These are phyloP conservation scores for Orthosia incerta DNA, from an alignment of 2,888 invertebrate species.

Conservation along the genomic window DNA sequence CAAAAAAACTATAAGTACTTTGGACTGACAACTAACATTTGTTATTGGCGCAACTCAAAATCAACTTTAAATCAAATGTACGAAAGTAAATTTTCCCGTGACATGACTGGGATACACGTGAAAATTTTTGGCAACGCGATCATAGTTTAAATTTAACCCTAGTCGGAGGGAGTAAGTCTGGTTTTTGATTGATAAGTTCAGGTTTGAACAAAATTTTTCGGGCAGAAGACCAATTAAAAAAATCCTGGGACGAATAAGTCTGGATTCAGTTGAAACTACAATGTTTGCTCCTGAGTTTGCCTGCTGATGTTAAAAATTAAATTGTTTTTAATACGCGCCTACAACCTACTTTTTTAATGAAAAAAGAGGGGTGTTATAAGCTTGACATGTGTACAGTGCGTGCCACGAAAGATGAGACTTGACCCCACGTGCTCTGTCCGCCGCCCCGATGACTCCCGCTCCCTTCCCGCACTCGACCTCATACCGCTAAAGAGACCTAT, in stretches of 20 bases:
- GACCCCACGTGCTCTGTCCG: too few relatives aligned
- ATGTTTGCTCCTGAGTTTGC: constrained; percentile 11
- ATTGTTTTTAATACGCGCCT: not conserved
- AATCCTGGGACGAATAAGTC: constrained; percentile 59
- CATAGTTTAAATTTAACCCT: not conserved
- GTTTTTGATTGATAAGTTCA: constrained; percentile 1
- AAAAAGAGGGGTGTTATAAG: too few relatives aligned
- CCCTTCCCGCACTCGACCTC: too few relatives aligned
- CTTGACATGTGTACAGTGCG: too few relatives aligned
- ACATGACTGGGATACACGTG: too few relatives aligned
- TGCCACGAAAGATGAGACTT: too few relatives aligned
- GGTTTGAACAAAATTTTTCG: constrained; percentile 52
- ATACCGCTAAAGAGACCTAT: too few relatives aligned
- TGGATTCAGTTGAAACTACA: constrained; percentile 50
- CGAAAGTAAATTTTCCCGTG: constrained; percentile 10
- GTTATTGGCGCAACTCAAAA: constrained; percentile 1
- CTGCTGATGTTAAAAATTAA: not conserved
- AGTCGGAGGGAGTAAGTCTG: fast-evolving
- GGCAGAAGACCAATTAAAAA: constrained; percentile 73
- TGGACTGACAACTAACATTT: constrained; percentile 20
- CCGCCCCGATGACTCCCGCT: too few relatives aligned
- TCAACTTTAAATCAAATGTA: fast-evolving
- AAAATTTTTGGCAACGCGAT: constrained; percentile 14
- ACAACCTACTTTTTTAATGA: too few relatives aligned
- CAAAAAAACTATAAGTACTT: constrained; percentile 38